phyloP scores from a whole-genome alignment of 2,113 vertebrate genomes.

The Myrmophylax atrothorax region DNA sequence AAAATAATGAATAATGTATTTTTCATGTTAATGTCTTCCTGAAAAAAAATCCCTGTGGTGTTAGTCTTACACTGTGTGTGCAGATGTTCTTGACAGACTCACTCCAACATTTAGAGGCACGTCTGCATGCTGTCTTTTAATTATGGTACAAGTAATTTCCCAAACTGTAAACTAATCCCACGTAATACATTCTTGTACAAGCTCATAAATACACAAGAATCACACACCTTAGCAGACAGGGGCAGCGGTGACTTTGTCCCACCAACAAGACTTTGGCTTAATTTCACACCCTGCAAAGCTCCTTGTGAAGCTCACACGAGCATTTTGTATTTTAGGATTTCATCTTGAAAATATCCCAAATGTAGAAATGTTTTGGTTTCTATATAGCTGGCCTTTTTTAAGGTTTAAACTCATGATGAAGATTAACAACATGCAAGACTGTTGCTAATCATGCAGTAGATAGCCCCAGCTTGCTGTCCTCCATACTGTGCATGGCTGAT shows the following conservation, averaged over 20 bases:
- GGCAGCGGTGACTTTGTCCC: background rate
- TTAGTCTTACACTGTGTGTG: background rate
- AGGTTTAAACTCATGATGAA: background rate
- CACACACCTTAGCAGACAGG: background rate
- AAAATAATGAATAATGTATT: background rate
- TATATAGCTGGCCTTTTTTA: background rate
- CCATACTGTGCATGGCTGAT: fast-evolving
- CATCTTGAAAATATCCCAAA: background rate
- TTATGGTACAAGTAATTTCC: conserved; percentile 4
- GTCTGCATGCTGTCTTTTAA: conserved; percentile 40
- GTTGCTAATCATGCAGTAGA: background rate
- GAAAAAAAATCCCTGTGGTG: background rate
- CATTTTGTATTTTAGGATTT: background rate
- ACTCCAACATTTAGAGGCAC: background rate
- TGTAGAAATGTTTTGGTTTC: background rate
- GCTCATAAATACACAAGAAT: background rate
- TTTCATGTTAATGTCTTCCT: background rate
- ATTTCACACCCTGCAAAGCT: background rate
- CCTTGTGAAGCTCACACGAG: fast-evolving
- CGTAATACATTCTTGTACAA: background rate
- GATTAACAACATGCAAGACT: fast-evolving
- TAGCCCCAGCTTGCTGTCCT: background rate
- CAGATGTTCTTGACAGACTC: background rate
- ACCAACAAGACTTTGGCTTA: background rate
- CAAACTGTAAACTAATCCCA: background rate